These are phyloP conservation scores for Andrena dorsata DNA, from an alignment of 2,888 invertebrate genomes.

Conservation along the genomic window DNA sequence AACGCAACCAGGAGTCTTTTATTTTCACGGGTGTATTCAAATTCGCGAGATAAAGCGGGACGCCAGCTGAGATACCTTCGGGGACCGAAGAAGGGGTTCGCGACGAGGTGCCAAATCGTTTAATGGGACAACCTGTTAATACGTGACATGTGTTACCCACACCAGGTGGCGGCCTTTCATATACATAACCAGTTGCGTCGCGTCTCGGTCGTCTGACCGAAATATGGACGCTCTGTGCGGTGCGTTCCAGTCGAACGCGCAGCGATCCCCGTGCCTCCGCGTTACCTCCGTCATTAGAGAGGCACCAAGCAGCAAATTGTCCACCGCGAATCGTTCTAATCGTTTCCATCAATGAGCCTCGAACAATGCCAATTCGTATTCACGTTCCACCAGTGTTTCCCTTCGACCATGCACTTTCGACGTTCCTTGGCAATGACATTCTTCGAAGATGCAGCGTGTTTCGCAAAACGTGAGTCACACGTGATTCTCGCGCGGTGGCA, in stretches of 20 bases:
- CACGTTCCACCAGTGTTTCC: neutral
- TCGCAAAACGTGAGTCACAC: no score
- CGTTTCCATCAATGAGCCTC: neutral
- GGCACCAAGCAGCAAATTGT: constrained; percentile 7
- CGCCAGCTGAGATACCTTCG: constrained; percentile 18
- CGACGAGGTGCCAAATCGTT: constrained; percentile 80
- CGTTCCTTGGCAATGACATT: neutral
- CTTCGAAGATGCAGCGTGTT: constrained; percentile 20
- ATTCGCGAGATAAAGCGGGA: constrained; percentile 74
- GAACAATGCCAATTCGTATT: constrained; percentile 8
- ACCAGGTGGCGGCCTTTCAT: constrained; percentile 67
- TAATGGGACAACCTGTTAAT: constrained; percentile 82
- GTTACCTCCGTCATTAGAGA: constrained; percentile 41
- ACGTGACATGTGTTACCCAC: constrained; percentile 79
- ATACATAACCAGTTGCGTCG: constrained; percentile 78
- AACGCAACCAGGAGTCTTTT: constrained; percentile 67
- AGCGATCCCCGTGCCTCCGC: constrained; percentile 28
- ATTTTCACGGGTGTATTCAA: constrained; percentile 76
- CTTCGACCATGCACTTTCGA: neutral
- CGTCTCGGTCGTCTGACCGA: constrained; percentile 49
- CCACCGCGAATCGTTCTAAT: constrained; percentile 7
- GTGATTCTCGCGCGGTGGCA: neutral
- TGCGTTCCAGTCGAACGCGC: constrained; percentile 39
- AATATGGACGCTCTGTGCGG: constrained; percentile 56
- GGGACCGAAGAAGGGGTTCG: constrained; percentile 55